A percentile compares a stretch with the other conserved stretches of the same genome.
Evolutionary conservation across 2,113 vertebrate species (phyloP).

Genomic region (Dromiciops gliroides): DNA sequence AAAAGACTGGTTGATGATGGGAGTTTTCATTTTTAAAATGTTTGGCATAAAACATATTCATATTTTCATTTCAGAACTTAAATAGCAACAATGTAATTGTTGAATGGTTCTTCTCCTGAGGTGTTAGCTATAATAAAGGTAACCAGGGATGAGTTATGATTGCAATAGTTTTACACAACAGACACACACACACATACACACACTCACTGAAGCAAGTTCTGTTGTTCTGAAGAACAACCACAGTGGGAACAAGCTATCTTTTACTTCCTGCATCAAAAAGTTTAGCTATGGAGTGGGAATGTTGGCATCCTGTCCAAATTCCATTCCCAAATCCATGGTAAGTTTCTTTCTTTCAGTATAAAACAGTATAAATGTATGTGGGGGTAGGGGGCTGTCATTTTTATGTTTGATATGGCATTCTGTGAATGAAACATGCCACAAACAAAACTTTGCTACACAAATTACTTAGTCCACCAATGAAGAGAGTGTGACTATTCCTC

Average conservation of each 20-base stretch:
- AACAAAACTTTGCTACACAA: too few relatives aligned
- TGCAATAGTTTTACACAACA: neutral
- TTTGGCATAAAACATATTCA: neutral
- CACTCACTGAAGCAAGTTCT: neutral
- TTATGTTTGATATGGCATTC: neutral
- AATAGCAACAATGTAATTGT: neutral
- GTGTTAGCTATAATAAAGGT: neutral
- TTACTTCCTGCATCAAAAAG: neutral
- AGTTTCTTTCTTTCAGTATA: neutral
- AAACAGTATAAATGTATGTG: neutral
- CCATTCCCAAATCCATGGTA: neutral
- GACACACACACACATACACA: neutral
- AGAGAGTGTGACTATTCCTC: neutral
- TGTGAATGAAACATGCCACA: neutral
- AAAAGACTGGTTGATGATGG: neutral
- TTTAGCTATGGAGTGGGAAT: neutral
- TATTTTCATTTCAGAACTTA: neutral
- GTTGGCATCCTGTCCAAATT: neutral
- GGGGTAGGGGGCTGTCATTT: neutral
- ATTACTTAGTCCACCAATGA: too few relatives aligned
- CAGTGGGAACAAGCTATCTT: neutral
- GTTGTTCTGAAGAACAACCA: neutral
- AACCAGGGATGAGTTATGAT: neutral
- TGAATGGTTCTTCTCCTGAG: neutral
- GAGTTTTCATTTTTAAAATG: constrained; percentile 28